Base-by-base conservation (phyloP, 2,113 vertebrate genomes). In the Penelope pileata region DNA sequence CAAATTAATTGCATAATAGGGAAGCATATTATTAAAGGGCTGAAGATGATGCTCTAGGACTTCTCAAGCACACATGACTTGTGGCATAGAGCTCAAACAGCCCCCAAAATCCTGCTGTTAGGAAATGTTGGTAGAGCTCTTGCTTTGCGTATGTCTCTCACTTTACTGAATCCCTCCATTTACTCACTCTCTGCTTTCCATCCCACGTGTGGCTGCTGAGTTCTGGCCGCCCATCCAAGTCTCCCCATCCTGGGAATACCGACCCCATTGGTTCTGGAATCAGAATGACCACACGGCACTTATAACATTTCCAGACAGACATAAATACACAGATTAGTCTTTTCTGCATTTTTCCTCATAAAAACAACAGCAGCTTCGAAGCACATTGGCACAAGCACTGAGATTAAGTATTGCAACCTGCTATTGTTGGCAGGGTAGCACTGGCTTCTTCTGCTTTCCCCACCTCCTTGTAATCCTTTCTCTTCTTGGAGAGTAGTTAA, bases 321-420 rank as follows among this genome's bases (percentile, higher is more conserved):
- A 98, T 98, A 98, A 98, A 98, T 97, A 98, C 95, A 98, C 96
- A 98, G 97, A 97, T 97, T 97, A 96, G 96, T 97, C 94, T 97
- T 98, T 97, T 97, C 97, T 97, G 97, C 97, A 97, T 96, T 97
- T 98, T 98, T 98, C 97, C 97, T 97, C 97, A 97, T 97, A 98
- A 98, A 98, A 98, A 98, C 97, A 98, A 98, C 98, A 98, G 97
- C 98, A 98, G 97, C 97, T 97, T 96, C 91, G 96, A 96, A 97
- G 95, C 24, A 3, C 89, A 87, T 97, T 98, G 97, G 97, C 97
- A 97, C 96, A 95, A 96, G 89, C 48, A n/a, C 81, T 94, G 97
- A 97, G 93, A 96, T 97, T 97, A 98, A 97, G 96, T 97, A 97
- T 97, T 97, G 96, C 97, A 98, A 97, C 98, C 98, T 98, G 98